phyloP scores from a whole-genome alignment of 2,888 invertebrate species.

The Monochamus alternatus region DNA sequence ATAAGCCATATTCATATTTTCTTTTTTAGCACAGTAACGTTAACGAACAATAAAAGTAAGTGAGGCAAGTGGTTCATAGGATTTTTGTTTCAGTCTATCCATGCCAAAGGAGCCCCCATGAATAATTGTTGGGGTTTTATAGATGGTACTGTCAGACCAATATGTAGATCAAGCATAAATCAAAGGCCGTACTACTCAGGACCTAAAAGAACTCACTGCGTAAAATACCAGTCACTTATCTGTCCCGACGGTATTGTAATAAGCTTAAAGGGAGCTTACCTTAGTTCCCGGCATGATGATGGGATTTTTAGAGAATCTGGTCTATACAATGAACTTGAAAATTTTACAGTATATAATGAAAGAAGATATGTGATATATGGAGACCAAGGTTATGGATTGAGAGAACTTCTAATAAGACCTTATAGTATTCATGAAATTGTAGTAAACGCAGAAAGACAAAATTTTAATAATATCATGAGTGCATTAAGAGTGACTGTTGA shows the following conservation, averaged over 20 bases:
- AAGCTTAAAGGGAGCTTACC: slow-evolving; percentile 30
- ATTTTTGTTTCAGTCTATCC: slow-evolving; percentile 2
- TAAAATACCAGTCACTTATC: slow-evolving; percentile 12
- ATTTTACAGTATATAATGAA: slow-evolving; percentile 21
- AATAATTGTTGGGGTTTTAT: slow-evolving; percentile 31
- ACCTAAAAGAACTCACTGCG: slow-evolving; percentile 21
- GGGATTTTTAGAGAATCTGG: slow-evolving; percentile 28
- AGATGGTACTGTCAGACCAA: slow-evolving; percentile 32
- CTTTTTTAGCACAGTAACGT: too few relatives aligned
- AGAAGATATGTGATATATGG: slow-evolving; percentile 32
- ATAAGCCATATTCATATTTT: too few relatives aligned
- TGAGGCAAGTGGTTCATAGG: too few relatives aligned
- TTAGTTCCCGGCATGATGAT: slow-evolving; percentile 34
- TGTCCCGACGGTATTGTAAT: slow-evolving; percentile 8
- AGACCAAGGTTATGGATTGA: slow-evolving; percentile 24
- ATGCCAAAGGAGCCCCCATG: slow-evolving; percentile 21
- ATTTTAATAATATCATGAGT: slow-evolving; percentile 29
- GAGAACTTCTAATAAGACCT: slow-evolving; percentile 30
- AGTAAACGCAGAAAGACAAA: slow-evolving; percentile 26
- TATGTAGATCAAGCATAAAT: slow-evolving; percentile 25
- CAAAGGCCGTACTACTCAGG: slow-evolving; percentile 25
- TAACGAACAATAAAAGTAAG: too few relatives aligned
- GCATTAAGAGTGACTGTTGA: slow-evolving; percentile 26
- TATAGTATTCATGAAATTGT: slow-evolving; percentile 14
- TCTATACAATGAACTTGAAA: slow-evolving; percentile 19